Evolutionary conservation across 1,140 invertebrate genomes (phyloP), one percentile per base, ranked within the genome.

Genomic region (Drosophila micromelanica): DNA sequence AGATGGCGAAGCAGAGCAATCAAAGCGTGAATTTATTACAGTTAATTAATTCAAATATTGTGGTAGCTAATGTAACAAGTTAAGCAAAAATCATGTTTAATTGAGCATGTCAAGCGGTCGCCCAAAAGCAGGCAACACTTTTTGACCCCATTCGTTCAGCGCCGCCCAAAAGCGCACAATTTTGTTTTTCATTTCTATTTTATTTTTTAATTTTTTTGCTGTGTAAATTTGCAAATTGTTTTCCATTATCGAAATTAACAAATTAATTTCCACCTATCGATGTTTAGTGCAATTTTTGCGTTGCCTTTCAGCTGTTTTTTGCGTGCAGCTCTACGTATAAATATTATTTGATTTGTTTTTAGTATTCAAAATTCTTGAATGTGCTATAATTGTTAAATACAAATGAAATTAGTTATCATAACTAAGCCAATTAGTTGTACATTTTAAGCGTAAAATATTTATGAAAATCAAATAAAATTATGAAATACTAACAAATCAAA

Each of bases 341-440:
- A 59, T 49, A 46, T 55, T 59, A 51, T 67, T 52, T 76, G 45
- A n/a, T 40, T 27, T 55, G 11, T 73, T 68, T 68, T 48, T 49
- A 42, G 23, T 56, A 42, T 48, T 52, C 40, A 51, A 72, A 56
- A 71, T 80, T 68, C 78, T 84, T 60, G 54, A 86, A 86, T 68
- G 82, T 86, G 82, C 82, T 86, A 87, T 86, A 86, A 87, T 78
- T 86, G 82, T 86, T 86, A 82, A 87, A 86, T 81, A 80, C 27
- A 80, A 78, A 73, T 70, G 43, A 75, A 74, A 61, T 65, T 69
- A 67, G 76, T 72, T 81, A 78, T 78, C 67, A 72, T 69, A 62
- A 78, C 65, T 86, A 86, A 86, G 81, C 82, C 49, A 86, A 81
- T 75, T 86, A 86, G 78, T 87, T 86, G 78, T 86, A 87, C 54